Base-by-base conservation (phyloP, 2,888 invertebrate species). In the Xestia ashworthii region DNA sequence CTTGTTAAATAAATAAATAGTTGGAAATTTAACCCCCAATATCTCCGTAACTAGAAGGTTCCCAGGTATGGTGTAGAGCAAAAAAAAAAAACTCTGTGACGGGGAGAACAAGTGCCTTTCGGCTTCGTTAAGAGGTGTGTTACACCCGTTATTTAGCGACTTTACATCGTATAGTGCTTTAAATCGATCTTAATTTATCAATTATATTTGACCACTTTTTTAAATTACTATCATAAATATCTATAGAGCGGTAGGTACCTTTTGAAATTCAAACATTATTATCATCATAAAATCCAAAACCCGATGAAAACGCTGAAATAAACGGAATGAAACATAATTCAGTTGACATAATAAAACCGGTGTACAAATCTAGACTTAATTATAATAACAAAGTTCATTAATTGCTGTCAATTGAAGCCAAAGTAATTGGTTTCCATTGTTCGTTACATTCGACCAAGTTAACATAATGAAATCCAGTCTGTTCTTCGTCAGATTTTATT, bases 361-460 rank as follows among this genome's bases (percentile, higher is more conserved):
- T 50, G 55, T 65, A 55, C 73, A 78, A 85, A 82, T 82, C 71
- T 77, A 76, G 73, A 53, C 50, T 62, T 78, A 82, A 87, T 87
- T 85, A 76, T 79, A 77, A 79, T 81, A 76, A 83, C 74, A 70
- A 76, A 78, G 67, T 69, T 74, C 71, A 82, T 85, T 86, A 83
- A 85, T 82, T 84, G 71, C 78, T 83, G 78, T 79, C 83, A 83
- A 86, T 77, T 75, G 75, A 41, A 72, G 75, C 74, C 72, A 41
- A 77, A 77, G 55, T 86, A 88, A 86, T 86, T 86, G 86, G 73
- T 80, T 80, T 74, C 65, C 75, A 88, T 86, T 83, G 88, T 87
- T 75, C 74, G 70, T 70, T 76, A 71, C 66, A 60, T 76, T 84
- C 44, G 66, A 58, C 67, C 64, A 69, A 87, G 71, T 67, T 71